phyloP scores from a whole-genome alignment of 2,888 invertebrate species.

The Drosophila anomelani region DNA sequence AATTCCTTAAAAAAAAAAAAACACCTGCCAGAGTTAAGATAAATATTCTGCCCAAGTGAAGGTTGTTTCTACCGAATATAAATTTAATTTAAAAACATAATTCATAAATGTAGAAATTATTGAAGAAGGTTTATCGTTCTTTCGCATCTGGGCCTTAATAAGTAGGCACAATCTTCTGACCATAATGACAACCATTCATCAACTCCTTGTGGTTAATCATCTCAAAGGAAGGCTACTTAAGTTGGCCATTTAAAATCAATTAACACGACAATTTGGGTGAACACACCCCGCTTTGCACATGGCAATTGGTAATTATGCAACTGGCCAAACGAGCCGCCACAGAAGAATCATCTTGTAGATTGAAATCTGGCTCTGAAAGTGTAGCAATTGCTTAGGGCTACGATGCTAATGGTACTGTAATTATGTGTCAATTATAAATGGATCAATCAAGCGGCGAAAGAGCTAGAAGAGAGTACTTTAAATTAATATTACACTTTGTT shows the following conservation, averaged over 20 bases:
- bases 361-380: slow-evolving; percentile 51
- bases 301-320: slow-evolving; percentile 55
- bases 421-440: slow-evolving; percentile 71
- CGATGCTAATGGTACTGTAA: slow-evolving; percentile 53
- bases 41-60: neutral
- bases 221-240: slow-evolving; percentile 32
- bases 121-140: neutral
- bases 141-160: neutral
- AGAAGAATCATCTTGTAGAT: slow-evolving; percentile 41
- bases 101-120: neutral
- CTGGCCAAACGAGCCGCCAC: slow-evolving; percentile 36
- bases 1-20: neutral
- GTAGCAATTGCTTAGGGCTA: slow-evolving; percentile 64
- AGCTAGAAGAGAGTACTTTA: neutral
- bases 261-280: slow-evolving; percentile 56
- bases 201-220: slow-evolving; percentile 31
- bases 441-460: slow-evolving; percentile 55
- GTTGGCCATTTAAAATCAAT: slow-evolving; percentile 79
- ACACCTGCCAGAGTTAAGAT: too few relatives aligned
- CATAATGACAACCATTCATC: slow-evolving; percentile 9
- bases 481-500: neutral
- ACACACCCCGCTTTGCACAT: slow-evolving; percentile 37
- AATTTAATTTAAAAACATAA: neutral
- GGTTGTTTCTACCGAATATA: neutral
- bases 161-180: neutral